Conservation (phyloP, 2,888 invertebrate genomes). For the Mamestra brassicae region DNA sequence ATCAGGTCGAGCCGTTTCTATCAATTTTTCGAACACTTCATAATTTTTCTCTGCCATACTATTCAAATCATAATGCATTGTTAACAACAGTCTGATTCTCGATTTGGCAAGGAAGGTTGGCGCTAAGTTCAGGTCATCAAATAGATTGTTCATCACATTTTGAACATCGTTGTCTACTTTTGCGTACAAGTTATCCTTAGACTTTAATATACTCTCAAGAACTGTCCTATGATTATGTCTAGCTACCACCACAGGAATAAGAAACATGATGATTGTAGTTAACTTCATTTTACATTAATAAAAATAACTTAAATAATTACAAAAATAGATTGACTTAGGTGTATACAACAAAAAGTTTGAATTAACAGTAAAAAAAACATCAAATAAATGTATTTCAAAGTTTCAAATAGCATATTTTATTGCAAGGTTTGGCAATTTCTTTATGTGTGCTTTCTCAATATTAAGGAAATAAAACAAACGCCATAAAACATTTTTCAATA, state of each 20-base stretch:
- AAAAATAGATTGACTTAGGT: constrained; percentile 45
- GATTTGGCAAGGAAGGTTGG: constrained; percentile 54
- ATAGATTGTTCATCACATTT: constrained; percentile 67
- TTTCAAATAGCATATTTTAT: constrained; percentile 25
- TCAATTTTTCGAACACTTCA: constrained; percentile 60
- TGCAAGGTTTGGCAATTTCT: constrained; percentile 23
- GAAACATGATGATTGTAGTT: constrained; percentile 35
- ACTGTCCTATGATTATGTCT: constrained; percentile 58
- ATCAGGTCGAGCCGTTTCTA: constrained; percentile 47
- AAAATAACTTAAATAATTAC: constrained; percentile 52
- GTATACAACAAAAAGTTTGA: constrained; percentile 45
- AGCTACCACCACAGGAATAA: constrained; percentile 54
- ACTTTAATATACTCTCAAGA: constrained; percentile 46
- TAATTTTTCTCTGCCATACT: constrained; percentile 66
- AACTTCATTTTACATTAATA: constrained; percentile 45
- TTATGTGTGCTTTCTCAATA: constrained; percentile 41
- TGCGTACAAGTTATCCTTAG: constrained; percentile 62
- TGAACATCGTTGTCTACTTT: constrained; percentile 65
- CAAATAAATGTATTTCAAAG: constrained; percentile 14
- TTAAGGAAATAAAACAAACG: constrained; percentile 46
- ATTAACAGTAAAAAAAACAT: constrained; percentile 13
- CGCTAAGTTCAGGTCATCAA: constrained; percentile 66
- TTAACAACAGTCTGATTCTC: constrained; percentile 63
- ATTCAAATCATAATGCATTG: constrained; percentile 69
- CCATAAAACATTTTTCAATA: constrained; percentile 58